phyloP scores from a whole-genome alignment of 2,888 invertebrate species.

The Busseola fusca region DNA sequence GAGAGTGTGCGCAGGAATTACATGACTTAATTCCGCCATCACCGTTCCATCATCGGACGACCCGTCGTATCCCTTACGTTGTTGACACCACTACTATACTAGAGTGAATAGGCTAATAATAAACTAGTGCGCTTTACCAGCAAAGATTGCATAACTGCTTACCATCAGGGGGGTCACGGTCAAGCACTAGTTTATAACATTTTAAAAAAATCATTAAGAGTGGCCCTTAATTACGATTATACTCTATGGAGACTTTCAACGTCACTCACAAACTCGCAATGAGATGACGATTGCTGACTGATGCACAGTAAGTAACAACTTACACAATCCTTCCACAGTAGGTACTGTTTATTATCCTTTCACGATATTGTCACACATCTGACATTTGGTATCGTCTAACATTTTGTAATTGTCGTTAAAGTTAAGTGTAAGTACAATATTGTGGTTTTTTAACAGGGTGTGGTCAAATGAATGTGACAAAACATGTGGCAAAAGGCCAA shows the following conservation, averaged over 20 bases:
- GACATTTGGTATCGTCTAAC: conserved; percentile 20
- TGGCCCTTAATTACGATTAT: not conserved
- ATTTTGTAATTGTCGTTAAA: conserved; percentile 36
- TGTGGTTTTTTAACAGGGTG: conserved; percentile 5
- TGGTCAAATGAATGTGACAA: conserved; percentile 7
- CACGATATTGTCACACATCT: conserved; percentile 31
- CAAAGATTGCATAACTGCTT: no score
- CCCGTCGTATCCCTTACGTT: no score
- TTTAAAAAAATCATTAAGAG: not conserved
- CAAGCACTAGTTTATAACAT: no score
- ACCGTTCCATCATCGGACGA: no score
- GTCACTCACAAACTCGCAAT: no score
- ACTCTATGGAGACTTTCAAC: not conserved
- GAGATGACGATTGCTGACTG: not conserved
- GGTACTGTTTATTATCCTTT: conserved; percentile 14
- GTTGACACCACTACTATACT: no score
- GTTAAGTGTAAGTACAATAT: conserved; percentile 29
- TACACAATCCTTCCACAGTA: conserved; percentile 11
- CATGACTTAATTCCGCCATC: no score
- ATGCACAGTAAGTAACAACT: not conserved
- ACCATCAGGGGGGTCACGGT: no score
- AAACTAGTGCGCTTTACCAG: no score
- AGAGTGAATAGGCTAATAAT: no score
- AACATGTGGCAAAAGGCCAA: not conserved
- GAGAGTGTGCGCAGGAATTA: no score